phyloP scores from a whole-genome alignment of 92 coral and sea anemone genomes.

The Phenganax marumi region DNA sequence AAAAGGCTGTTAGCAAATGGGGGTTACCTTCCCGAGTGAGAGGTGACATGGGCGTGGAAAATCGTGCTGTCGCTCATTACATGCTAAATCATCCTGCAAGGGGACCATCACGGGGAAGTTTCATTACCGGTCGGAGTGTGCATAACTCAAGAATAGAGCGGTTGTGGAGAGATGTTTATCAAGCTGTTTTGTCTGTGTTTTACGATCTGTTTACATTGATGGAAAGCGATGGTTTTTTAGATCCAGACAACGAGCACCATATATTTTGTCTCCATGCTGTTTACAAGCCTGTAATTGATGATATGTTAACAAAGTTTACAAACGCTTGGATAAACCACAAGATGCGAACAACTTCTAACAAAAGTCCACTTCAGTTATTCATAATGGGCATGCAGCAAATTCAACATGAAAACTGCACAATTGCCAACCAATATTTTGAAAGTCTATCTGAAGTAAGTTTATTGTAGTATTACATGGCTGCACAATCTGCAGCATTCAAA shows the following conservation, averaged over 20 bases:
- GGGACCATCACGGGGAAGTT: too few relatives aligned
- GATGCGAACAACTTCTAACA: conserved; percentile 51
- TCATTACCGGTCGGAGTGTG: too few relatives aligned
- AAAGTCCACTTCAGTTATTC: conserved; percentile 54
- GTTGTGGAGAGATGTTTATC: too few relatives aligned
- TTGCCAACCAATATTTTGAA: too few relatives aligned
- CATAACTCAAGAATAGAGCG: too few relatives aligned
- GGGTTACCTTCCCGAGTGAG: conserved; percentile 58
- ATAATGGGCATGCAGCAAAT: conserved; percentile 71
- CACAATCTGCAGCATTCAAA: too few relatives aligned
- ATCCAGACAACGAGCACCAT: conserved; percentile 40
- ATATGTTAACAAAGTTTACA: conserved; percentile 36
- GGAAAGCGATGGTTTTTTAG: conserved; percentile 20
- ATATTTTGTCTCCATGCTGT: too few relatives aligned
- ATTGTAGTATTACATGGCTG: too few relatives aligned
- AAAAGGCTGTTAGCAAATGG: conserved; percentile 48
- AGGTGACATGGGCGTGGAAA: too few relatives aligned
- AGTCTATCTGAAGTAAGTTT: too few relatives aligned
- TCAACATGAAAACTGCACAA: too few relatives aligned
- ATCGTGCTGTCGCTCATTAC: conserved; percentile 47
- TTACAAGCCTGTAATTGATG: conserved; percentile 30
- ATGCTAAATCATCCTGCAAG: conserved; percentile 47
- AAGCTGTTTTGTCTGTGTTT: too few relatives aligned
- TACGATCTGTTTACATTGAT: conserved; percentile 35
- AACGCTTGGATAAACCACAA: conserved; percentile 52